Conservation (phyloP, 1,140 invertebrate species). For the Temnothorax longispinosus region DNA sequence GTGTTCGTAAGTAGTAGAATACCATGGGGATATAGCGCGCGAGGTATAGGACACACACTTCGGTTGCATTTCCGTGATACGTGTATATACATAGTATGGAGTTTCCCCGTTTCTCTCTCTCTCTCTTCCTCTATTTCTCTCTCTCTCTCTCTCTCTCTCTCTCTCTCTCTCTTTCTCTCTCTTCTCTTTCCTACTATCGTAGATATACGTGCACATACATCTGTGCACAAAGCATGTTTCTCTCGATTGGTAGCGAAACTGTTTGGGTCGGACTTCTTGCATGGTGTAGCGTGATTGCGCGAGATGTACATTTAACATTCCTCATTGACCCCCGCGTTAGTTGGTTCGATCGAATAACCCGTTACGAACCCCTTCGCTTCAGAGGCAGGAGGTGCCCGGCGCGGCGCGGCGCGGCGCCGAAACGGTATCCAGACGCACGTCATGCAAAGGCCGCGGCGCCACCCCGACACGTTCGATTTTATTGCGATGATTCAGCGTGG, state of each 20-base stretch:
- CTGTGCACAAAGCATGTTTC: background rate
- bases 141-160: background rate
- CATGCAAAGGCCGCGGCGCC: conserved; percentile 31
- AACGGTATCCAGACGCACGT: conserved; percentile 41
- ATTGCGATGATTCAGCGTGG: conserved; percentile 57
- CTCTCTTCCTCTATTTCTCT: background rate
- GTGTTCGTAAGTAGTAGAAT: conserved; percentile 63
- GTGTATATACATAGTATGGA: background rate
- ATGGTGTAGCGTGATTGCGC: conserved; percentile 34
- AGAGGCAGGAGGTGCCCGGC: conserved; percentile 5
- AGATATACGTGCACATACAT: background rate
- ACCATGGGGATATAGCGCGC: background rate
- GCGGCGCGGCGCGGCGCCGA: conserved; percentile 17
- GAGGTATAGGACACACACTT: conserved; percentile 30
- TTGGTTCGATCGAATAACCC: conserved; percentile 44
- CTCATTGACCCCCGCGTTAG: conserved; percentile 51
- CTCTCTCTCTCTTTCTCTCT: background rate
- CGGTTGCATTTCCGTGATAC: conserved; percentile 30
- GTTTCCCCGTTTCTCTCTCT: conserved; percentile 35
- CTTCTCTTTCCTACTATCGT: background rate
- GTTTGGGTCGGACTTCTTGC: conserved; percentile 61
- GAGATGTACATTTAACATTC: conserved; percentile 64
- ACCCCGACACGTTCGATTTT: conserved; percentile 54
- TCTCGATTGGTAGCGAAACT: conserved; percentile 39
- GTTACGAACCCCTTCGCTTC: background rate